phyloP scores from a whole-genome alignment of 1,140 invertebrate genomes.

The Myzus persicae region DNA sequence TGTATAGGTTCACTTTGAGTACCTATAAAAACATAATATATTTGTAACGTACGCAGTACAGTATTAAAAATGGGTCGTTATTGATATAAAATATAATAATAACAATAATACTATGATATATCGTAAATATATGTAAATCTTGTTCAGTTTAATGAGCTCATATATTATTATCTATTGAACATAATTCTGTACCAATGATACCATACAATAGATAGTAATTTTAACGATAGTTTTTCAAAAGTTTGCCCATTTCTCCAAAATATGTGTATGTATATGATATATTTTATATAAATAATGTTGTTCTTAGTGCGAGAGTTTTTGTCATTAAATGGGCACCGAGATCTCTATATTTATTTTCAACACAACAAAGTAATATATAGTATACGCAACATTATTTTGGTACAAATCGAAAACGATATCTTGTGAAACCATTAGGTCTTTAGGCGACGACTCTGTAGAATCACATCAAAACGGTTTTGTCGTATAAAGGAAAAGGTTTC shows the following conservation, averaged over 20 bases:
- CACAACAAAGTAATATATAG: background rate
- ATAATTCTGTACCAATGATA: background rate
- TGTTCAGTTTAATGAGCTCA: background rate
- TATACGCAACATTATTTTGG: conserved; percentile 6
- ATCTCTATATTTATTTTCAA: background rate
- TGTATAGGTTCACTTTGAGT: background rate
- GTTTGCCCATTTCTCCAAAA: background rate
- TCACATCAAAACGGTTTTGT: conserved; percentile 11
- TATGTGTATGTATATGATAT: background rate
- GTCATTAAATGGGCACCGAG: conserved; percentile 10
- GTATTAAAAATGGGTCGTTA: background rate
- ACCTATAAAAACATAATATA: background rate
- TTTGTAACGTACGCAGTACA: background rate
- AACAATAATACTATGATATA: background rate
- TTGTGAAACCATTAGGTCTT: background rate
- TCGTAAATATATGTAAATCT: background rate
- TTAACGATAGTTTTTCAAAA: conserved; percentile 40
- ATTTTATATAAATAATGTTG: background rate
- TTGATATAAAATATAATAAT: background rate
- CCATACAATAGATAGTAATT: background rate
- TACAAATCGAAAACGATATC: conserved; percentile 38
- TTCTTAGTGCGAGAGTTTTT: background rate
- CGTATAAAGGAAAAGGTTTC: conserved; percentile 18
- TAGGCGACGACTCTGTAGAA: conserved; percentile 2
- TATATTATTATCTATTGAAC: background rate